A percentile compares a stretch with the other conserved stretches of the same genome.
These are phyloP conservation scores for Cataglyphis cursor DNA, from an alignment of 2,888 invertebrate species.

Conservation along the genomic window DNA sequence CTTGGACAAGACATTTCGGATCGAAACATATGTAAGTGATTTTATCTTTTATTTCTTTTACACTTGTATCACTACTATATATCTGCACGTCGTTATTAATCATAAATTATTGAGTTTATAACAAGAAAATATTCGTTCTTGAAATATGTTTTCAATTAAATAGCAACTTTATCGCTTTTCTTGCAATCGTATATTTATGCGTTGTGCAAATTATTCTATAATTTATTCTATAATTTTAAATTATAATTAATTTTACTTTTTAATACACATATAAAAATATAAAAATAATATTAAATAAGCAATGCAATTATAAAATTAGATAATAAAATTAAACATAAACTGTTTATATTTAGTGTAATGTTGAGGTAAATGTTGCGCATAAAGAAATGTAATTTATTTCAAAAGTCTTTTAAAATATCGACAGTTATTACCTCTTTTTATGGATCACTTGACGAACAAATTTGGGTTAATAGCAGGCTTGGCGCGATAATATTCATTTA, in stretches of 20 bases:
- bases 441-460: conserved; percentile 27
- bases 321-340: background rate
- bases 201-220: background rate
- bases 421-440: conserved; percentile 26
- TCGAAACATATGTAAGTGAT: conserved; percentile 12
- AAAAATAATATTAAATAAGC: background rate
- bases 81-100: conserved; percentile 20
- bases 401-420: conserved; percentile 8
- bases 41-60: conserved; percentile 19
- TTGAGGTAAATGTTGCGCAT: background rate
- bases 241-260: conserved; percentile 13
- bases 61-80: background rate
- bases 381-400: background rate
- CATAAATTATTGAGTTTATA: conserved; percentile 11
- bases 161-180: background rate
- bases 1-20: background rate
- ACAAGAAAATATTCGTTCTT: background rate
- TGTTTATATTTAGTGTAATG: background rate
- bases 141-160: background rate
- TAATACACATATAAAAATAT: background rate
- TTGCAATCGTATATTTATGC: background rate
- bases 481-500: conserved; percentile 47
- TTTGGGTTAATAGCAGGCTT: conserved; percentile 46
- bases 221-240: background rate
- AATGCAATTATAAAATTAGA: background rate